These are phyloP conservation scores for Coelopa pilipes DNA, from an alignment of 2,888 invertebrate genomes.

Conservation along the genomic window DNA sequence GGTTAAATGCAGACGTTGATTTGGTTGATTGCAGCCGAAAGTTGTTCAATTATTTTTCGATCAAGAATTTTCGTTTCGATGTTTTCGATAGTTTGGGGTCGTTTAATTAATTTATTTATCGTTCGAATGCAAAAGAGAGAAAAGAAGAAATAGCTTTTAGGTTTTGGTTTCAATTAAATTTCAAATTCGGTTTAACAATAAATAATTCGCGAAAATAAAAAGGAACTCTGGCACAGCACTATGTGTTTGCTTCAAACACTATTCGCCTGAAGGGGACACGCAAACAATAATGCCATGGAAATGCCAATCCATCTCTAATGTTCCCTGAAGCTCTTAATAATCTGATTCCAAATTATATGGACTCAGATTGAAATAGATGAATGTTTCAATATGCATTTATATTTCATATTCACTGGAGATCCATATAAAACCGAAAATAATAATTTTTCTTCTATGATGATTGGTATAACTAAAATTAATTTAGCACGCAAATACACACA, in stretches of 20 bases:
- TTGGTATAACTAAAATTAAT: no score
- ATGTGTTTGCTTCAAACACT: neutral
- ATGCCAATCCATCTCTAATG: neutral
- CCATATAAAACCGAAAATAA: no score
- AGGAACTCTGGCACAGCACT: slow-evolving; percentile 16
- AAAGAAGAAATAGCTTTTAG: slow-evolving; percentile 49
- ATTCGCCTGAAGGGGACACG: neutral
- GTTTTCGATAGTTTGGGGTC: slow-evolving; percentile 31
- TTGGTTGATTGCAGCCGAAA: neutral
- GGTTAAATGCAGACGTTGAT: neutral
- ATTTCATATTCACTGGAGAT: no score
- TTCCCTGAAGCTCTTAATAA: neutral
- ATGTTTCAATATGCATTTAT: no score
- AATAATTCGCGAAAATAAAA: slow-evolving; percentile 31
- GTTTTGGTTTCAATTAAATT: slow-evolving; percentile 39
- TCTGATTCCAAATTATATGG: neutral
- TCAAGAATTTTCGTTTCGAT: slow-evolving; percentile 42
- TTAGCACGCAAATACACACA: no score
- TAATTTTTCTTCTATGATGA: no score
- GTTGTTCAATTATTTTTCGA: slow-evolving; percentile 38
- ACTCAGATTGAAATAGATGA: no score
- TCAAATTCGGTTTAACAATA: slow-evolving; percentile 24
- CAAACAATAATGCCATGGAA: neutral
- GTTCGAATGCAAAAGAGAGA: slow-evolving; percentile 49
- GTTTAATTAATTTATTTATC: slow-evolving; percentile 46